Evolutionary conservation across 2,888 invertebrate species (phyloP), one percentile per base, ranked within the genome.

Genomic region (Phortica magna): DNA sequence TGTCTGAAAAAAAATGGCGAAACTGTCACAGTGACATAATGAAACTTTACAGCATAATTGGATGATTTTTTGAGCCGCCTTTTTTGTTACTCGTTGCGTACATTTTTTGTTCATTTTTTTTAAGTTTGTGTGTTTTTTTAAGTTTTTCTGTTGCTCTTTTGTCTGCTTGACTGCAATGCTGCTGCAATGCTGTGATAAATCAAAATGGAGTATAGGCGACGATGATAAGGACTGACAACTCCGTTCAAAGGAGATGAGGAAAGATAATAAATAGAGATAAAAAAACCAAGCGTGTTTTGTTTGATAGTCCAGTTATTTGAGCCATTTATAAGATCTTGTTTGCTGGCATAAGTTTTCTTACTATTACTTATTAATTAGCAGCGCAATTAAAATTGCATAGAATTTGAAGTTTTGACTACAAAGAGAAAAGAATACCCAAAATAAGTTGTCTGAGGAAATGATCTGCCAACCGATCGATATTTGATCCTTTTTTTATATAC

Each of bases 21-120:
- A 31, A 71, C 14, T 78, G 78, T 75, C 78, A 79, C 80, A 83
- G 77, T 82, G 80, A 84, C 83, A 87, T 84, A 88, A 84, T 86
- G 84, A 87, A 89, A 83, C 82, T 84, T 84, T 87, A 82, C 86
- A 81, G 84, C 74, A 85, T 88, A 88, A 88, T 88, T 88, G 89
- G 89, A 88, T 82, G 86, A 82, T 80, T 85, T 81, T 79, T 81
- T 80, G 77, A 81, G 78, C 67, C 61, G 74, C 57, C 76, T 31
- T 31, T 31, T 31, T 31, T 31, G 31, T 31, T 31, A 31, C 31
- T 31, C 31, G 31, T 31, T 31, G 2, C 31, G 31, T 31, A 4
- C 31, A 31, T 31, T 31, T 31, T 67, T 79, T 57, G 42, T 42
- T 61, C 1, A 48, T 68, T 64, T 68, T 61, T 55, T 64, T 55